These are phyloP conservation scores for Palloptera scutellata DNA, from an alignment of 2,888 invertebrate species.

Conservation along the genomic window DNA sequence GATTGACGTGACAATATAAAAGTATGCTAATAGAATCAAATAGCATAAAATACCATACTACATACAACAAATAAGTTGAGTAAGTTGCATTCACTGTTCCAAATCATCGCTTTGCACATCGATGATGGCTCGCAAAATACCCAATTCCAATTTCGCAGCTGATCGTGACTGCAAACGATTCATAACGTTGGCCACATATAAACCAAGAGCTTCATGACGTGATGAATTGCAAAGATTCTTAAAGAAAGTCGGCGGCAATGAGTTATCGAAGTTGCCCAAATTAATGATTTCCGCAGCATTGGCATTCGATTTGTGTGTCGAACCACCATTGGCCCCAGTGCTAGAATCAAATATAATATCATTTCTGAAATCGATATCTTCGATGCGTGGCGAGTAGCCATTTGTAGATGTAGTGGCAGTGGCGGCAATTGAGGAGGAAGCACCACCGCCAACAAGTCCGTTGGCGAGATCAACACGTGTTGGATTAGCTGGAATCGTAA, in stretches of 20 bases:
- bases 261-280: conserved; percentile 59
- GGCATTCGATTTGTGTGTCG: conserved; percentile 12
- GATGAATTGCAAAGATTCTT: conserved; percentile 61
- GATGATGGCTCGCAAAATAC: conserved; percentile 60
- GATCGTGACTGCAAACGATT: conserved; percentile 56
- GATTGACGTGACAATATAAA: background rate
- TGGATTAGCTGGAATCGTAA: conserved; percentile 55
- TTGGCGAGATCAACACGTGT: conserved; percentile 42
- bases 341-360: conserved; percentile 57
- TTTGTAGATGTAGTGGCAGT: conserved; percentile 55
- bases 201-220: conserved; percentile 59
- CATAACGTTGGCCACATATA: conserved; percentile 62
- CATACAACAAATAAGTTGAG: too few relatives aligned
- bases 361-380: conserved; percentile 58
- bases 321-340: conserved; percentile 21
- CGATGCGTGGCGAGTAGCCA: conserved; percentile 57
- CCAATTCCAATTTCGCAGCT: conserved; percentile 58
- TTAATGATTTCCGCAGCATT: conserved; percentile 51
- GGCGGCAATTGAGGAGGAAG: conserved; percentile 52
- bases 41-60: too few relatives aligned
- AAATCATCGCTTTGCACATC: conserved; percentile 60
- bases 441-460: conserved; percentile 38
- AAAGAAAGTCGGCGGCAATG: conserved; percentile 61
- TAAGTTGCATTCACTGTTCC: conserved; percentile 46
- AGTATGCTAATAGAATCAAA: too few relatives aligned